These are phyloP conservation scores for Tokudaia tokunoshimensis DNA, from an alignment of 2,797 vertebrate species.

Conservation along the genomic window DNA sequence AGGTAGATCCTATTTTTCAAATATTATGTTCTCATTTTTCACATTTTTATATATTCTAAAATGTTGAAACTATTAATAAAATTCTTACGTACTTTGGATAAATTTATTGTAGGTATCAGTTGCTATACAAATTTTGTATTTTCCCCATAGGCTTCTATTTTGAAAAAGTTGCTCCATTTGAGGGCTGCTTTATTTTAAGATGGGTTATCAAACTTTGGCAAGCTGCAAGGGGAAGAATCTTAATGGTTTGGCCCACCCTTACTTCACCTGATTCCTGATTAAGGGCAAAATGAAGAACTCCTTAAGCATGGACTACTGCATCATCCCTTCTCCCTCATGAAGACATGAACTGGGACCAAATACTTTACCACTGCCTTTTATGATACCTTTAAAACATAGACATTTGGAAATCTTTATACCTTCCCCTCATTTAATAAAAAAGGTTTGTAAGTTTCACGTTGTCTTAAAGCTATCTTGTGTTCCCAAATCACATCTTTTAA, in stretches of 20 bases:
- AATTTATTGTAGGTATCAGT: neutral
- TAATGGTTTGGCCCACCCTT: neutral
- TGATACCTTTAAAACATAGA: neutral
- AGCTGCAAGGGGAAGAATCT: no score
- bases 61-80: neutral
- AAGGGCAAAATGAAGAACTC: neutral
- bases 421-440: neutral
- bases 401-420: no score
- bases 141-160: neutral
- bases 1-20: neutral
- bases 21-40: neutral
- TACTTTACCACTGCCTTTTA: neutral
- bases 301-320: accelerated
- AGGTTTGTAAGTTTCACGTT: neutral
- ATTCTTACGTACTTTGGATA: neutral
- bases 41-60: neutral
- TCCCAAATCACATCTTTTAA: neutral
- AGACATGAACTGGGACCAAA: neutral
- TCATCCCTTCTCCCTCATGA: neutral
- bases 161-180: neutral
- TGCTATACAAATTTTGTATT: neutral
- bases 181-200: neutral
- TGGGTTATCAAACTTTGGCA: neutral
- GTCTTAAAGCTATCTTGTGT: neutral
- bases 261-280: neutral